A percentile compares a stretch with the other conserved stretches of the same genome.
Conservation (phyloP, 53 echinoderm and acorn worm species). For the Echinarachnius parma region DNA sequence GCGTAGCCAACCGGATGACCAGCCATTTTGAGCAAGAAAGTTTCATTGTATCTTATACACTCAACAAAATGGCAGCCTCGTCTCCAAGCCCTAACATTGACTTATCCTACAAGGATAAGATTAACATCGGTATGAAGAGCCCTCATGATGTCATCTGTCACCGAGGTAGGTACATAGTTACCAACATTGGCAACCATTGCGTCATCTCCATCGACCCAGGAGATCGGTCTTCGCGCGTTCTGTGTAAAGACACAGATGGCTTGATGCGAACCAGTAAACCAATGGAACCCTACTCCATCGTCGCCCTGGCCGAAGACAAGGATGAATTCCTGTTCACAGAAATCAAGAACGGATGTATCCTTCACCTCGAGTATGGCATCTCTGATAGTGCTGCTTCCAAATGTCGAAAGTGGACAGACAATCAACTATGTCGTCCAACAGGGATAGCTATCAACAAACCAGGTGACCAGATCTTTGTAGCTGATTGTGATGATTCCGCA, state of each 20-base stretch:
- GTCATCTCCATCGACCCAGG: slow-evolving; percentile 17
- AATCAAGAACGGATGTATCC: background rate
- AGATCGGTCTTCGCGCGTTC: background rate
- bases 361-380: background rate
- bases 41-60: no score
- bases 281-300: slow-evolving; percentile 27
- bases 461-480: slow-evolving; percentile 16
- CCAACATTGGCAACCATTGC: slow-evolving; percentile 2
- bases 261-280: background rate
- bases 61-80: no score
- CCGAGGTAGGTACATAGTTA: slow-evolving; percentile 20
- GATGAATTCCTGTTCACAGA: slow-evolving; percentile 36
- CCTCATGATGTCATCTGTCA: slow-evolving; percentile 35
- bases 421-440: slow-evolving; percentile 1
- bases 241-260: slow-evolving; percentile 16
- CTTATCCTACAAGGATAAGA: no score
- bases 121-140: slow-evolving; percentile 12
- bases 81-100: no score
- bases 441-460: slow-evolving; percentile 10
- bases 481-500: slow-evolving; percentile 9
- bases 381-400: no score
- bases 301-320: slow-evolving; percentile 4
- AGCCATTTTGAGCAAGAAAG: no score
- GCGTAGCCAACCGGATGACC: no score
- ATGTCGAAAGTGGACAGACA: slow-evolving; percentile 5